phyloP scores from a whole-genome alignment of 2,797 vertebrate genomes.

The Margarornis squamiger region DNA sequence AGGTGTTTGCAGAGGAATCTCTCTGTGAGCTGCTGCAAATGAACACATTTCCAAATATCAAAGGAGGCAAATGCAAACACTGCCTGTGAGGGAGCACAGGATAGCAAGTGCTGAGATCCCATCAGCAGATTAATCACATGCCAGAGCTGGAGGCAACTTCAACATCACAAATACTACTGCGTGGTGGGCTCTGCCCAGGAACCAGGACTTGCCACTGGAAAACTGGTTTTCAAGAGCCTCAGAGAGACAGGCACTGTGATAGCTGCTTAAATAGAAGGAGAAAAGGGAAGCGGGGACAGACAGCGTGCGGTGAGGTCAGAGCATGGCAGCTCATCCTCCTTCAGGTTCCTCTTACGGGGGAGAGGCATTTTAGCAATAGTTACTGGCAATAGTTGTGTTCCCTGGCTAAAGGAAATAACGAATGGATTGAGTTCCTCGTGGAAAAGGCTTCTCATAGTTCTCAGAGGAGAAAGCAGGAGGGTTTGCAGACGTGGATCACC shows the following conservation, averaged over 20 bases:
- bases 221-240: background rate
- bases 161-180: background rate
- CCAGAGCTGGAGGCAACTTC: slow-evolving; percentile 12
- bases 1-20: slow-evolving; percentile 1
- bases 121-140: slow-evolving; percentile 28
- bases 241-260: background rate
- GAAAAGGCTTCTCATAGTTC: background rate
- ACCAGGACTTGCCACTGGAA: background rate
- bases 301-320: background rate
- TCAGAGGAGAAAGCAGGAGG: background rate
- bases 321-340: background rate
- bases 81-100: slow-evolving; percentile 20
- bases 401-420: background rate
- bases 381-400: background rate
- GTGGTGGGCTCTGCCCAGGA: background rate
- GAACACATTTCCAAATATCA: slow-evolving; percentile 25
- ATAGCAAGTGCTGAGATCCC: background rate
- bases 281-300: background rate
- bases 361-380: background rate
- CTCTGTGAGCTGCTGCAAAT: background rate
- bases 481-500: background rate
- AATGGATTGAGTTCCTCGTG: background rate
- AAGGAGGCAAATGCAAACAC: slow-evolving; percentile 19
- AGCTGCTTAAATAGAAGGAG: background rate
- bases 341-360: background rate